Evolutionary conservation across 2,113 vertebrate genomes (phyloP).

Genomic region (Nibea coibor): DNA sequence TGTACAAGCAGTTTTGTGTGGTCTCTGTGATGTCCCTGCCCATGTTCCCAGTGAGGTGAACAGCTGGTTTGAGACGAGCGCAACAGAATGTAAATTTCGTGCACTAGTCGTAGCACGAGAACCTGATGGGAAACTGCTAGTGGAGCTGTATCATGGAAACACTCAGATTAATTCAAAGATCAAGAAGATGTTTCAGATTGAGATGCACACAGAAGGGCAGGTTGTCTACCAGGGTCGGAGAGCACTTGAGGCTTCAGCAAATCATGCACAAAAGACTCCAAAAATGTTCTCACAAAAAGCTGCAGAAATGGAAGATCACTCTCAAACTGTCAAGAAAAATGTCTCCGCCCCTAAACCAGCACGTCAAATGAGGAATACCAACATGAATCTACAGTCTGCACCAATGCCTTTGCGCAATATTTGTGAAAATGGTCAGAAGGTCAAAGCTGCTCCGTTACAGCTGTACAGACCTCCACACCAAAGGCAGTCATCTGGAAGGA

Average conservation of each 20-base stretch:
- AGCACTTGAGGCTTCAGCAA: slow-evolving; percentile 27
- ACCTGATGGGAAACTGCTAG: slow-evolving; percentile 86
- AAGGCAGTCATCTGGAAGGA: slow-evolving; percentile 28
- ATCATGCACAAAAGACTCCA: background rate
- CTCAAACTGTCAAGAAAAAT: background rate
- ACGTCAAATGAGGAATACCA: background rate
- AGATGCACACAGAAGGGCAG: slow-evolving; percentile 39
- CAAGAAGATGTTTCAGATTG: slow-evolving; percentile 81
- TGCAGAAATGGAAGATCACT: background rate
- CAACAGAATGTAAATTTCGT: slow-evolving; percentile 83
- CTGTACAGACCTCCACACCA: slow-evolving; percentile 68
- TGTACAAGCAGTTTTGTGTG: slow-evolving; percentile 91
- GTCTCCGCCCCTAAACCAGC: background rate
- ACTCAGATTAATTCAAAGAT: slow-evolving; percentile 88
- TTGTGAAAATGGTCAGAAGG: slow-evolving; percentile 37
- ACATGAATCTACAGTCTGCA: background rate
- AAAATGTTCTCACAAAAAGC: slow-evolving; percentile 1
- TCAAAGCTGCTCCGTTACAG: slow-evolving; percentile 17
- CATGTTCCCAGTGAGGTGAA: slow-evolving; percentile 81
- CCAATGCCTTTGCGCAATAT: background rate
- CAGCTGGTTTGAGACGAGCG: slow-evolving; percentile 86
- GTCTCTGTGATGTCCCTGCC: slow-evolving; percentile 85
- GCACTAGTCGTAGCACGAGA: slow-evolving; percentile 90
- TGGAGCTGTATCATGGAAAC: slow-evolving; percentile 89
- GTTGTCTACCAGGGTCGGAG: slow-evolving; percentile 21